Conservation (phyloP, 2,113 vertebrate genomes). For the Calcarius ornatus region DNA sequence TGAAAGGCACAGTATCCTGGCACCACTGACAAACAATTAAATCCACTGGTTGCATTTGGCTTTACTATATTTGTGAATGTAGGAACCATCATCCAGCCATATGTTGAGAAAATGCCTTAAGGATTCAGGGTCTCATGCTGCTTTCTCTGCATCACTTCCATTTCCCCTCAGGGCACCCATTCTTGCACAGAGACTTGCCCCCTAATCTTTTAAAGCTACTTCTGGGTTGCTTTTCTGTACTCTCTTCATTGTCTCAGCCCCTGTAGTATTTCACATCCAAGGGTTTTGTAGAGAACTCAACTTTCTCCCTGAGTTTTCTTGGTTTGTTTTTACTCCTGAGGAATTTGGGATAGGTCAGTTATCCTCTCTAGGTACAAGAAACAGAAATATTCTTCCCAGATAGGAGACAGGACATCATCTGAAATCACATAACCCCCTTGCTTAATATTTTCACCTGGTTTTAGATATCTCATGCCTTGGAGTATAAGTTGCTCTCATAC, state of each 20-base stretch:
- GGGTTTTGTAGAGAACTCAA: neutral
- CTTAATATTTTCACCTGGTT: neutral
- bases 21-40: neutral
- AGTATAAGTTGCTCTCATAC: neutral
- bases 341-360: neutral
- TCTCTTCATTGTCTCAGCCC: accelerated
- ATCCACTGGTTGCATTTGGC: neutral
- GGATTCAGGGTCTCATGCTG: neutral
- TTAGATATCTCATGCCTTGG: neutral
- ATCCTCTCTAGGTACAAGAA: neutral
- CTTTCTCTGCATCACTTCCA: neutral
- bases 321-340: neutral
- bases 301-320: neutral
- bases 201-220: neutral
- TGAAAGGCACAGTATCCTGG: neutral
- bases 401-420: neutral
- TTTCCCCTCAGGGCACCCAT: neutral
- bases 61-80: neutral
- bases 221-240: neutral
- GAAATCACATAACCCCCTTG: neutral
- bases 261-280: neutral
- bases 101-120: neutral
- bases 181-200: neutral
- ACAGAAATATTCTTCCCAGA: neutral
- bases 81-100: neutral